Base-by-base conservation (phyloP, 2,113 vertebrate genomes). In the Nerophis ophidion region DNA sequence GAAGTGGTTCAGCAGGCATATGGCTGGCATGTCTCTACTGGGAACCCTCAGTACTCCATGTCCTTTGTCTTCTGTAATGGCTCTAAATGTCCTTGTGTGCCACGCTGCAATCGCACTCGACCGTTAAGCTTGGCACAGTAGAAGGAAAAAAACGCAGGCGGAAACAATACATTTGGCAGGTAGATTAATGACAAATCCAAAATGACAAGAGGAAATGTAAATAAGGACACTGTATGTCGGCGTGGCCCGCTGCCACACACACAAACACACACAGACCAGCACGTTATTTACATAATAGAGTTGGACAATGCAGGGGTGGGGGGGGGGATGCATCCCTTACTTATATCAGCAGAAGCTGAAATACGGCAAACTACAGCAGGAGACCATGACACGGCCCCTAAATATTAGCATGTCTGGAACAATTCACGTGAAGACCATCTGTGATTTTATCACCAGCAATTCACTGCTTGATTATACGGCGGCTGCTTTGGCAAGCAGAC, bases 211-310 rank as follows among this genome's bases (percentile, higher is more conserved):
- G 69, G 42, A 74, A 75, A 82, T 75, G 61, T 75, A 67, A 72
- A 79, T 77, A 33, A 9, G 1, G 26, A 48, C 34, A 1, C 17
- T 15, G 53, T 62, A 51, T 10, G 57, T 35, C 17, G 35, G 48
- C 13, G 19, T 4, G 26, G 48, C 70, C 49, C 52, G 50, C 53
- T 65, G n/a, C 19, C 19, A 48, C 7, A 16, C 46, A 57, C 26
- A 63, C 17, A 38, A 17, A 53, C 33, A 50, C 0, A 16, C 44
- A 26, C 44, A 60, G 5, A n/a, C 26, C 26, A 53, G 52, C 65
- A 16, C 34, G 45, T 16, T 26, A 76, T 85, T 83, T 75, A 60
- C 81, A 82, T 83, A 83, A 83, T 82, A 42, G 71, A 57, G 48
- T 78, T 64, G 73, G 75, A 75, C 77, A 68, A 70, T 61, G 77